Evolutionary conservation across 64 coral and sea anemone species (phyloP).

Genomic region (Astreopora myriophthalma): DNA sequence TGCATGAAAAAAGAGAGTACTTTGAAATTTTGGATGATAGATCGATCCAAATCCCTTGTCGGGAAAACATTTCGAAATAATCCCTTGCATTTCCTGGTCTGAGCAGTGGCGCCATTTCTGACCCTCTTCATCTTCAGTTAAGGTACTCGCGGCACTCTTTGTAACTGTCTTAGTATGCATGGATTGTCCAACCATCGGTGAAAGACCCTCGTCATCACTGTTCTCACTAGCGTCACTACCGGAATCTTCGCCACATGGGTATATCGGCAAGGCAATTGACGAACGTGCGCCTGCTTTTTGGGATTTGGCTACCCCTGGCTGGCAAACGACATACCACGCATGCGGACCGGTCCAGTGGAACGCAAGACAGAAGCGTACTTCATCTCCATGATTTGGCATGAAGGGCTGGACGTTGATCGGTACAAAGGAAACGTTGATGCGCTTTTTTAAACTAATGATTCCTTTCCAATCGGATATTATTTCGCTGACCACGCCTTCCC

Average conservation of each 20-base stretch:
- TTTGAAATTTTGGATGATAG: constrained; percentile 38
- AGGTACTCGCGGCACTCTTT: not conserved
- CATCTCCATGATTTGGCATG: constrained; percentile 70
- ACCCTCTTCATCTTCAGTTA: not conserved
- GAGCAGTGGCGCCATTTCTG: constrained; percentile 32
- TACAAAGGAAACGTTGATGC: constrained; percentile 70
- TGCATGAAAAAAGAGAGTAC: constrained; percentile 60
- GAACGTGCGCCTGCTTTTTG: constrained; percentile 51
- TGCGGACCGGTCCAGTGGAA: constrained; percentile 70
- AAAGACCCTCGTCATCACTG: constrained; percentile 29
- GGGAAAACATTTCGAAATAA: not conserved
- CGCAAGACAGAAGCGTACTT: constrained; percentile 67
- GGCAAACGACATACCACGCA: constrained; percentile 71
- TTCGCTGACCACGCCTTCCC: constrained; percentile 72
- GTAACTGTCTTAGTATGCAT: not conserved
- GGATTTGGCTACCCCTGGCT: constrained; percentile 30
- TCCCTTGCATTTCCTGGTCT: constrained; percentile 44
- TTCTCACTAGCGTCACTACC: constrained; percentile 50
- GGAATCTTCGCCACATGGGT: not conserved
- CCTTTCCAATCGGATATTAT: constrained; percentile 76
- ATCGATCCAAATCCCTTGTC: constrained; percentile 48
- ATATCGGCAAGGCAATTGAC: not conserved
- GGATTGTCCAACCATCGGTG: constrained; percentile 57
- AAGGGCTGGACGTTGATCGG: constrained; percentile 63
- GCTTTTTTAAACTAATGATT: constrained; percentile 55